phyloP scores from a whole-genome alignment of 2,888 invertebrate genomes.

The Mesopsocus fuscifrons region DNA sequence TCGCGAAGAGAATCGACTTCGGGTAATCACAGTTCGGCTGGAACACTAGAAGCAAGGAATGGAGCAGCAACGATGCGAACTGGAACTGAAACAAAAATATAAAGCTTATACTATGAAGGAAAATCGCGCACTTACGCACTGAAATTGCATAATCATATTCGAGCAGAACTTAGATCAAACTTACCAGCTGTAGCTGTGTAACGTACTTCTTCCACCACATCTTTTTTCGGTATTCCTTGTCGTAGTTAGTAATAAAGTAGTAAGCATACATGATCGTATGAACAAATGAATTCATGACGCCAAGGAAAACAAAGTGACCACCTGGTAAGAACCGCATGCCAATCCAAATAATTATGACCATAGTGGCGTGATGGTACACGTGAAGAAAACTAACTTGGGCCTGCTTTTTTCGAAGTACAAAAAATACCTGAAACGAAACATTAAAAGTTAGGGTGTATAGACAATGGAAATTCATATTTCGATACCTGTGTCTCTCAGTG shows the following conservation, averaged over 20 bases:
- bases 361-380: slow-evolving; percentile 71
- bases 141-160: too few relatives aligned
- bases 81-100: slow-evolving; percentile 15
- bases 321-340: slow-evolving; percentile 61
- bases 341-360: slow-evolving; percentile 62
- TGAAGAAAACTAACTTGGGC: slow-evolving; percentile 76
- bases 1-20: slow-evolving; percentile 11
- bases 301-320: slow-evolving; percentile 31
- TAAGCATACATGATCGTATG: slow-evolving; percentile 33
- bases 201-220: slow-evolving; percentile 35
- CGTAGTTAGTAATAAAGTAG: slow-evolving; percentile 30
- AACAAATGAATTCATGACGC: slow-evolving; percentile 29
- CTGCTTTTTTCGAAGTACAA: slow-evolving; percentile 76
- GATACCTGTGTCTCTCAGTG: too few relatives aligned
- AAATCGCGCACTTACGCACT: too few relatives aligned
- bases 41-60: slow-evolving; percentile 14
- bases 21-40: slow-evolving; percentile 15
- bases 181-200: slow-evolving; percentile 28
- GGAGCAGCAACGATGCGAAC: slow-evolving; percentile 15
- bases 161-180: too few relatives aligned
- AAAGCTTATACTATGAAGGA: background rate
- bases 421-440: slow-evolving; percentile 44
- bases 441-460: too few relatives aligned
- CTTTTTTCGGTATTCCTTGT: slow-evolving; percentile 30
- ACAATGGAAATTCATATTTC: too few relatives aligned